Evolutionary conservation across 2,797 vertebrate genomes (phyloP).

Genomic region (Spinibarbus caldwelli): DNA sequence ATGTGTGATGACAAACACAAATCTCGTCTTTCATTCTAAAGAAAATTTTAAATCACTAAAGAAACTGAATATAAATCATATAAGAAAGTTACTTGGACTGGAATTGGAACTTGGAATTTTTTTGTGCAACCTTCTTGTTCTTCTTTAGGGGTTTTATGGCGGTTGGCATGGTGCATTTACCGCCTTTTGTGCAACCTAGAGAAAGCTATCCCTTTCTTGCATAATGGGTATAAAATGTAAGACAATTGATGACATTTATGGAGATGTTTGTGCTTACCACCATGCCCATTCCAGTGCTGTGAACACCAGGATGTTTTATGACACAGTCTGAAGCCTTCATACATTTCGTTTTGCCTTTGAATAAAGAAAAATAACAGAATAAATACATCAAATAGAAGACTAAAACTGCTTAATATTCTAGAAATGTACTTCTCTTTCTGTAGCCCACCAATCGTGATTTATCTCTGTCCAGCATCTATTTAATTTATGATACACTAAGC

Average conservation of each 20-base stretch:
- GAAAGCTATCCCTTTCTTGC: background rate
- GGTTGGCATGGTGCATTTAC: no score
- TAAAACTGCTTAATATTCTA: background rate
- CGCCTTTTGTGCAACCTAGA: background rate
- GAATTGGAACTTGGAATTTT: no score
- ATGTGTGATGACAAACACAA: background rate
- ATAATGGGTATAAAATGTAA: background rate
- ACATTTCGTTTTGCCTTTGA: conserved; percentile 96
- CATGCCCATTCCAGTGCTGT: conserved; percentile 96
- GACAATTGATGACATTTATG: no score
- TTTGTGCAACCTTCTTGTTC: background rate
- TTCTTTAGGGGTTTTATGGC: no score
- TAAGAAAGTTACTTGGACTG: background rate
- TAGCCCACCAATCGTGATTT: background rate
- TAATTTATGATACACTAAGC: background rate
- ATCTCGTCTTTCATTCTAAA: background rate
- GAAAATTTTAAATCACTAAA: background rate
- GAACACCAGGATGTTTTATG: conserved; percentile 92
- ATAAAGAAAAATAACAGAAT: conserved; percentile 25
- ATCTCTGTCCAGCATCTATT: background rate
- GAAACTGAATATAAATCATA: background rate
- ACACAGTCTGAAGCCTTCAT: conserved; percentile 99
- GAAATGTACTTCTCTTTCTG: background rate
- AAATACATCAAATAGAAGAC: background rate
- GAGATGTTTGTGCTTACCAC: conserved; percentile 83